phyloP scores from a whole-genome alignment of 2,888 invertebrate species.

The Tillus elongatus region DNA sequence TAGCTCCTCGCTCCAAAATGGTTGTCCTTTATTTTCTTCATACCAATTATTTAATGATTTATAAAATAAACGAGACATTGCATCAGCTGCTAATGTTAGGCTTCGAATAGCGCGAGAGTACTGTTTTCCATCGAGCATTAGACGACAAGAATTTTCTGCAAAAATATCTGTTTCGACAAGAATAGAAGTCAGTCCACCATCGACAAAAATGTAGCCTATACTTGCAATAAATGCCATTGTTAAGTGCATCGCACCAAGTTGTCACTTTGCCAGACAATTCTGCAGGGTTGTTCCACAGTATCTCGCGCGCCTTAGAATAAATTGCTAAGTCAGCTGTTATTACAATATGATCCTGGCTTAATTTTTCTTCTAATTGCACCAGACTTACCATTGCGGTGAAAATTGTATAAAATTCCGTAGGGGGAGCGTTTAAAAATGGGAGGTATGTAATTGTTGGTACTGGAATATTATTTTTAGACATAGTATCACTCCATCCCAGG shows the following conservation, averaged over 20 bases:
- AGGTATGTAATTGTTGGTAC: slow-evolving; percentile 15
- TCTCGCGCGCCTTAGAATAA: slow-evolving; percentile 11
- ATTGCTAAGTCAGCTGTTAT: slow-evolving; percentile 12
- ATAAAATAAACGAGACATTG: not conserved
- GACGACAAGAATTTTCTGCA: slow-evolving; percentile 2
- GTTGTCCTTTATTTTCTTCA: too few species aligned
- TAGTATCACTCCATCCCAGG: not conserved
- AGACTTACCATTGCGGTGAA: slow-evolving; percentile 14
- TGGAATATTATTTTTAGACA: slow-evolving; percentile 9
- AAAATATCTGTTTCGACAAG: slow-evolving; percentile 1
- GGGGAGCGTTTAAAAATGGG: slow-evolving; percentile 18
- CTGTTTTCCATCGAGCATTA: not conserved
- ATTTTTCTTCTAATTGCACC: slow-evolving; percentile 13
- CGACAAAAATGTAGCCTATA: slow-evolving; percentile 18
- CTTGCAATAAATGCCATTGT: slow-evolving; percentile 19
- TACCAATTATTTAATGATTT: not conserved
- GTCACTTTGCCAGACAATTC: slow-evolving; percentile 14
- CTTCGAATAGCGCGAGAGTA: slow-evolving; percentile 2
- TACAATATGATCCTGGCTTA: slow-evolving; percentile 12
- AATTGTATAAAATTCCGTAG: slow-evolving; percentile 16
- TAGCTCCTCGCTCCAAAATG: too few species aligned
- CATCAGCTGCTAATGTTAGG: not conserved
- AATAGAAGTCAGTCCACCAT: slow-evolving; percentile 15
- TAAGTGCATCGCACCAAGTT: slow-evolving; percentile 16
- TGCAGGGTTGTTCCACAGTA: slow-evolving; percentile 12